Evolutionary conservation across 2,797 vertebrate species (phyloP), one percentile per base, ranked within the genome.

Genomic region (Eupleurogrammus muticus): DNA sequence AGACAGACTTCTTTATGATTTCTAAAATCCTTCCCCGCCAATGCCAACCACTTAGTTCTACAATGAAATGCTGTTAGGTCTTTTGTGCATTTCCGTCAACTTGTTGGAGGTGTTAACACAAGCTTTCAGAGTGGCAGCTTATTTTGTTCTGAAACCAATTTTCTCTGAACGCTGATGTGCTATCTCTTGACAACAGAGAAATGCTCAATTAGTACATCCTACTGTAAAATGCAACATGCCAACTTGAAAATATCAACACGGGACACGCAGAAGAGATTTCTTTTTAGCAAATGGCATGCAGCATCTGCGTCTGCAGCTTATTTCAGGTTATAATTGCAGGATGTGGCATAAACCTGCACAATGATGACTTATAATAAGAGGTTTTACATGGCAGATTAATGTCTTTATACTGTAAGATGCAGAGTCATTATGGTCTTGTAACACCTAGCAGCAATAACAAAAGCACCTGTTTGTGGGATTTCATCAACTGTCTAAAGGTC

Each of bases 401-500:
- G 21, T 49, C 28, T 70, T 76, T 46, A 40, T 8, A 40, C 13
- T 40, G 38, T 9, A 36, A 32, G 52, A 0, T 44, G 5, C 72
- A 40, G 66, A 51, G 36, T 68, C 50, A 65, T 75, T 64, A 42
- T 70, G 16, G 19, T 62, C 48, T 64, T 51, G 40, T 44, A 67
- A 40, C 23, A 47, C 64, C 47, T 20, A 47, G 47, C 13, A 69
- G 46, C 38, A 38, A 8, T 11, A 52, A 72, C 61, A 70, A 75
- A 73, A 61, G 62, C 28, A 50, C 60, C 52, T 56, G 76, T 55
- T 35, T 63, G 32, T 72, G 32, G 12, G 0, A 1, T 35, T 70
- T 74, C 17, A 71, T 79, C 44, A 50, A 66, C 70, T 46, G 68
- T 73, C 48, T 57, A 52, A 36, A 28, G 70, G 19, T 35, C 59